Percentiles rank a stretch among this genome's conserved stretches.
These are phyloP conservation scores for Callorhinus ursinus DNA, from an alignment of 2,113 vertebrate species.

Conservation along the genomic window DNA sequence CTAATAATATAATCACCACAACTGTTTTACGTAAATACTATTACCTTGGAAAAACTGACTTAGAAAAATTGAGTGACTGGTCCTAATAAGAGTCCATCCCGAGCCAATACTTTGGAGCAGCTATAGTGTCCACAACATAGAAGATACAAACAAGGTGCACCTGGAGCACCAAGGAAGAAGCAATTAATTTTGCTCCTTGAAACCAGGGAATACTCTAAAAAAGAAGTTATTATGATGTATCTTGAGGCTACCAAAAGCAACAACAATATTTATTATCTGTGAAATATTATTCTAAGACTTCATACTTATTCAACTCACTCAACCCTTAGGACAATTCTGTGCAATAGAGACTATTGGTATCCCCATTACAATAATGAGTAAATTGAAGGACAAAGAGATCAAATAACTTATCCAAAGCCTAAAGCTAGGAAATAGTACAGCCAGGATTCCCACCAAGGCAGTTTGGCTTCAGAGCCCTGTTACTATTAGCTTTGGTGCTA, in stretches of 20 bases:
- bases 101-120: neutral
- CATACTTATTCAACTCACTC: neutral
- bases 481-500: neutral
- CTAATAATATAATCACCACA: neutral
- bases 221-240: neutral
- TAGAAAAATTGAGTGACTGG: neutral
- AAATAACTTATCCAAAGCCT: neutral
- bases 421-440: neutral
- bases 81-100: neutral
- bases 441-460: neutral
- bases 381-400: neutral
- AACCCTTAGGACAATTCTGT: neutral
- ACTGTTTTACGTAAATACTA: neutral
- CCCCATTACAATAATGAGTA: neutral
- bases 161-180: neutral
- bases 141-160: neutral
- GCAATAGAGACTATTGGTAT: neutral
- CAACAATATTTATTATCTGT: neutral
- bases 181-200: slow-evolving; percentile 14
- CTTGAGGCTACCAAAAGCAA: neutral
- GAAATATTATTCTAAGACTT: neutral
- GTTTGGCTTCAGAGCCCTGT: neutral
- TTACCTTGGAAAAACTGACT: neutral
- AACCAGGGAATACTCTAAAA: neutral
- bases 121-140: neutral